Evolutionary conservation across 2,888 invertebrate genomes (phyloP).

Genomic region (Melanostoma scalare): DNA sequence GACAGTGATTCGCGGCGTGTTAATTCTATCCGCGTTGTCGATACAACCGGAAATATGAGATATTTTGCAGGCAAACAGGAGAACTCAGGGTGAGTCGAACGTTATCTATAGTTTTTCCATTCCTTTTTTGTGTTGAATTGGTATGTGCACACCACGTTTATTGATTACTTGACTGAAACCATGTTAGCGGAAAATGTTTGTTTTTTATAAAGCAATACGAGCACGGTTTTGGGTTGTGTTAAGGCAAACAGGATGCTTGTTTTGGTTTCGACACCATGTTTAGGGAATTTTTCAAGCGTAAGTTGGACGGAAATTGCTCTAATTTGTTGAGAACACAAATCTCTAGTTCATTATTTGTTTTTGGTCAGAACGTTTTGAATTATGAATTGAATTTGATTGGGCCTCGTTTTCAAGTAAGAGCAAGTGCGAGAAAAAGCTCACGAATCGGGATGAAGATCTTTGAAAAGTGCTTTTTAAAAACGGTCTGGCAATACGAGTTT

Average conservation of each 20-base stretch:
- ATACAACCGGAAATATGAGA: conserved; percentile 93
- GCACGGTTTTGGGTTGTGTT: conserved; percentile 23
- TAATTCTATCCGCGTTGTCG: conserved; percentile 92
- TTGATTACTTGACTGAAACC: conserved; percentile 35
- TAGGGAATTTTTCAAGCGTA: neutral
- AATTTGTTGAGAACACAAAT: neutral
- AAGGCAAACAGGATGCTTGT: conserved; percentile 1
- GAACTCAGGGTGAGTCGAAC: conserved; percentile 79
- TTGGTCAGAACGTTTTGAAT: too few relatives aligned
- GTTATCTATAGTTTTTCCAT: neutral
- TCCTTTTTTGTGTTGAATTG: conserved; percentile 11
- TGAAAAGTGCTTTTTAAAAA: too few relatives aligned
- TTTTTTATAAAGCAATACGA: conserved; percentile 35
- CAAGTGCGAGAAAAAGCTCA: too few relatives aligned
- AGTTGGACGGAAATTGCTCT: neutral
- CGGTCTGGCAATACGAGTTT: too few relatives aligned
- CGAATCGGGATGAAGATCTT: too few relatives aligned
- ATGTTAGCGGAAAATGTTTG: conserved; percentile 49
- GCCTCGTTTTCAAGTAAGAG: too few relatives aligned
- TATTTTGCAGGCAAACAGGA: conserved; percentile 95
- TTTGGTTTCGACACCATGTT: neutral
- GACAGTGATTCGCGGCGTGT: conserved; percentile 94
- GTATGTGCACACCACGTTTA: neutral
- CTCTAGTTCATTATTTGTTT: too few relatives aligned
- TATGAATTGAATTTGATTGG: too few relatives aligned